Base-by-base conservation (phyloP, 2,888 invertebrate genomes). In the Gastrophysa polygoni region DNA sequence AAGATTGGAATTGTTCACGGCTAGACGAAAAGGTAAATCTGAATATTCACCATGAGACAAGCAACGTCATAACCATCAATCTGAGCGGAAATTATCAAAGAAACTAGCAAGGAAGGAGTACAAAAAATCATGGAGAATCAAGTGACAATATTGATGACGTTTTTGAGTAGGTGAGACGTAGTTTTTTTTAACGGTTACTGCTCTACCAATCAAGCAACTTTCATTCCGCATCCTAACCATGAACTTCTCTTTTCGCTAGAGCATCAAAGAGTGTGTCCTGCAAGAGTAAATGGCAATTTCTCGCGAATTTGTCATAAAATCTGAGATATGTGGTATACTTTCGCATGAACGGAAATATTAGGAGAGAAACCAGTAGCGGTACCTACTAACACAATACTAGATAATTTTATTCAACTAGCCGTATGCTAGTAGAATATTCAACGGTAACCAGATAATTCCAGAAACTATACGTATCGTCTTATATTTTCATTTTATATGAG, bases 301-400 rank as follows among this genome's bases (percentile, higher is more conserved):
- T 60, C 11, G 57, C 47, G 14, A 57, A 61, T 61, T 54, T 57
- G 52, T 56, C 61, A 51, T 61, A 48, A 61, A 57, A 57, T 52
- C 21, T 57, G 48, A 57, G 28, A 48, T 49, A 48, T 51, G 47
- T 29, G 57, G 52, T 52, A 38, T 57, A 61, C 57, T 57, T 57
- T 61, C 57, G 57, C 56, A 43, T 51, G 43, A 46, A 50, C 16
- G 28, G 56, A 47, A 51, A 24, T 5, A 24, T 5, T 24, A 3
- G 3, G 4, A 24, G 24, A 24, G 4, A 24, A 24, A 24, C 24
- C 24, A 24, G 24, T 24, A 7, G 24, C 24, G 24, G 24, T 55
- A 50, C 54, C 55, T 44, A n/a, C n/a, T n/a, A n/a, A n/a, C n/a
- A n/a, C n/a, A n/a, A n/a, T n/a, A n/a, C n/a, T n/a, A n/a, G n/a